Evolutionary conservation across 2,797 vertebrate genomes (phyloP), one percentile per base, ranked within the genome.

Genomic region (Micrastur ruficollis): DNA sequence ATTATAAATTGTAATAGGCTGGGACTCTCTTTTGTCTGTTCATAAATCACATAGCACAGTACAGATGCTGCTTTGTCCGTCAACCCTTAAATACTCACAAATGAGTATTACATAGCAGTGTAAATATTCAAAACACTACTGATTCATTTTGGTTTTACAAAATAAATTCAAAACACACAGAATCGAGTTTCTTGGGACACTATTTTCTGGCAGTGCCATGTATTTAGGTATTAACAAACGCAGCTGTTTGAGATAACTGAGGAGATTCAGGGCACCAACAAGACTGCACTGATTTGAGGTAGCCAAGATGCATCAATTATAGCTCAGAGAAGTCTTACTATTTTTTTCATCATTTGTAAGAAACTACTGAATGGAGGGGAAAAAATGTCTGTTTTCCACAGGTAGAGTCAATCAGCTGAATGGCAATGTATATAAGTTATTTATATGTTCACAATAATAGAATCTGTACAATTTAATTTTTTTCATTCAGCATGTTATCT

Each of bases 401-500:
- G 13, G 26, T 32, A 63, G 52, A 86, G 11, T 56, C 44, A 63
- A 15, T 65, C 61, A 78, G 4, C 40, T 61, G 79, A 91, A 68
- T 36, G 17, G 11, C 14, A 8, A 21, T 56, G 16, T 16, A 42
- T 34, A 4, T 32, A 73, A 38, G 13, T 53, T 74, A 63, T 42
- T 92, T 2, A 11, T 73, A 20, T n/a, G 9, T 67, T 81, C 49
- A 85, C 22, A 85, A 42, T 49, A 93, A 70, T 31, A 44, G 42
- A 87, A 85, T 56, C 5, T 27, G 17, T 36, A 46, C 40, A 61
- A 65, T 80, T 87, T 68, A 25, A 50, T 11, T 90, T 82, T 61
- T 32, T 55, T 93, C 49, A 71, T 46, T 90, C 90, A 68, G 20
- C 20, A 82, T 79, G 66, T 62, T 89, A 67, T 36, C 22, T 58